Conservation (phyloP, 1,140 invertebrate species). For the Pseudomyrmex concolor region DNA sequence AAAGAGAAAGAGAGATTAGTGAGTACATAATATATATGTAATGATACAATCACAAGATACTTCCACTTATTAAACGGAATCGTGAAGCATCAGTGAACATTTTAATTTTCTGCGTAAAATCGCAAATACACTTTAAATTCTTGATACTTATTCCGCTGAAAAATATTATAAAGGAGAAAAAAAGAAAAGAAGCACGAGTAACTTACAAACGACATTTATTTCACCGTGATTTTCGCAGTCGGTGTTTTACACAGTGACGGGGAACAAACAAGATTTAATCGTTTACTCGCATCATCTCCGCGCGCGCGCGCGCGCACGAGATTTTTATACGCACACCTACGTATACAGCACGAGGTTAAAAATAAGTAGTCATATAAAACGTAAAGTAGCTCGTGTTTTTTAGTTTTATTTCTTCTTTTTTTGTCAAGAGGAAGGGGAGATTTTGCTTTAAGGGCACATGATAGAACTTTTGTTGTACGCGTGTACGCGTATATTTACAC, state of each 20-base stretch:
- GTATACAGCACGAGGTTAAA: slow-evolving; percentile 64
- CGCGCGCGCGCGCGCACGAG: neutral
- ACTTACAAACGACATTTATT: slow-evolving; percentile 71
- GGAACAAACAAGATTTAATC: slow-evolving; percentile 51
- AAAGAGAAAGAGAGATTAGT: neutral
- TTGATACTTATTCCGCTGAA: neutral
- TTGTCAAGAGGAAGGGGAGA: neutral
- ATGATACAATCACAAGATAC: neutral
- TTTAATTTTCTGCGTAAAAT: slow-evolving; percentile 1
- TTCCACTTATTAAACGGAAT: neutral
- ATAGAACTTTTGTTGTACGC: slow-evolving; percentile 31
- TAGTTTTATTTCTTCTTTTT: neutral
- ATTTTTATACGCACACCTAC: slow-evolving; percentile 24
- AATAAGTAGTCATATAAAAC: slow-evolving; percentile 72
- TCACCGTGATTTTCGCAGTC: slow-evolving; percentile 46
- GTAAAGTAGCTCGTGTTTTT: slow-evolving; percentile 36
- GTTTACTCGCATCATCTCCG: slow-evolving; percentile 46
- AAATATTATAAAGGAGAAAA: slow-evolving; percentile 24
- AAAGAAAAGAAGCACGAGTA: slow-evolving; percentile 13
- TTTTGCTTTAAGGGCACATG: slow-evolving; percentile 46
- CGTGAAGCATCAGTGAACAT: neutral
- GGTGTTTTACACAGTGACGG: slow-evolving; percentile 45
- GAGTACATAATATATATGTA: neutral
- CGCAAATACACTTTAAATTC: neutral
- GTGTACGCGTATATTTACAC: slow-evolving; percentile 11